A percentile compares a stretch with the other conserved stretches of the same genome.
phyloP scores from a whole-genome alignment of 2,113 vertebrate genomes.

The Pterophyllum scalare region DNA sequence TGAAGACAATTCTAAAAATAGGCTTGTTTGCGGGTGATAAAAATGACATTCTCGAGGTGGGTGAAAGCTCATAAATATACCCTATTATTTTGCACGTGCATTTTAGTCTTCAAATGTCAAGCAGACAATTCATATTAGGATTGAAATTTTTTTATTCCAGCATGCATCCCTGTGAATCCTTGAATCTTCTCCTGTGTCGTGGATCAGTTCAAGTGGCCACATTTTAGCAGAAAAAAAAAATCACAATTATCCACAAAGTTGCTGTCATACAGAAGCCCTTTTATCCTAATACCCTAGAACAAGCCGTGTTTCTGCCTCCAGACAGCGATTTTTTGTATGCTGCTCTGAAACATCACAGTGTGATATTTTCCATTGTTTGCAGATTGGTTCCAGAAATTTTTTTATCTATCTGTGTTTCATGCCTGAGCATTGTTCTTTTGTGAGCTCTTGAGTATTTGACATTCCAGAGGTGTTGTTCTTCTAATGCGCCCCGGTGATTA shows the following conservation, averaged over 20 bases:
- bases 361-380: constrained; percentile 20
- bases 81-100: constrained; percentile 47
- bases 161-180: neutral
- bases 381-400: constrained; percentile 15
- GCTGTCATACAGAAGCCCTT: neutral
- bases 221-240: constrained; percentile 33
- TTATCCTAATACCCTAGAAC: neutral
- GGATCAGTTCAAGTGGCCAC: constrained; percentile 30
- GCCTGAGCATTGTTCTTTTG: constrained; percentile 6
- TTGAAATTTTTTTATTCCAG: constrained; percentile 14
- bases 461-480: constrained; percentile 53
- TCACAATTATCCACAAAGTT: constrained; percentile 20
- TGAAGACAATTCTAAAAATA: constrained; percentile 59
- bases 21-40: constrained; percentile 15
- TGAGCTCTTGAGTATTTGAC: constrained; percentile 45
- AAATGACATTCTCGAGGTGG: constrained; percentile 26
- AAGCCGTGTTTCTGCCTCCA: neutral
- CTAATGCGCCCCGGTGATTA: constrained; percentile 38
- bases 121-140: constrained; percentile 18
- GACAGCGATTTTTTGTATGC: neutral
- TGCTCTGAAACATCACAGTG: constrained; percentile 7
- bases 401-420: neutral
- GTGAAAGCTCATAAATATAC: constrained; percentile 34
- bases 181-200: constrained; percentile 4
- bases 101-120: constrained; percentile 55